phyloP scores from a whole-genome alignment of 1,140 invertebrate species.

The Colletes latitarsis region DNA sequence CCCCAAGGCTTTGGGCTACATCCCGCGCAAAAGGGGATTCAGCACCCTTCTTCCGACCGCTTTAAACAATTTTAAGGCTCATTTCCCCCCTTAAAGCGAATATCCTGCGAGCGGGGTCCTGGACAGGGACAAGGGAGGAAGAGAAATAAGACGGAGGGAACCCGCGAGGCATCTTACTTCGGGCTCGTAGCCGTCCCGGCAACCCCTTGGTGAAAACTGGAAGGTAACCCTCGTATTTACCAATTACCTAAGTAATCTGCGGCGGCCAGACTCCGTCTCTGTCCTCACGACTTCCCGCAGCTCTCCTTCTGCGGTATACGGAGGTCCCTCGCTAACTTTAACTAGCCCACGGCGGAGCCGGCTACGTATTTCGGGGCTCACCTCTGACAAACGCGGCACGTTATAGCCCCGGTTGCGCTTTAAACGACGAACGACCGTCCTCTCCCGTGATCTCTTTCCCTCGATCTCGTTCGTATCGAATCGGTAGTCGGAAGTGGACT shows the following conservation, averaged over 20 bases:
- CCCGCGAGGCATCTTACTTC: constrained; percentile 67
- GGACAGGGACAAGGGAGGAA: constrained; percentile 23
- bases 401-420: constrained; percentile 36
- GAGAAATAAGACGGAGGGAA: constrained; percentile 25
- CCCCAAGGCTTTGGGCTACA: constrained; percentile 55
- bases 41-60: constrained; percentile 75
- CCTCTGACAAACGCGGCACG: constrained; percentile 64
- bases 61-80: constrained; percentile 83
- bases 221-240: constrained; percentile 80
- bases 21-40: constrained; percentile 53
- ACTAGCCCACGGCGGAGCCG: constrained; percentile 63
- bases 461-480: too few species aligned
- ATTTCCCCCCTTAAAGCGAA: constrained; percentile 81
- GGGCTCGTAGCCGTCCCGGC: constrained; percentile 55
- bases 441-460: neutral
- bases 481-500: too few species aligned
- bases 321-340: constrained; percentile 45
- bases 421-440: constrained; percentile 53
- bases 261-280: constrained; percentile 70
- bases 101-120: constrained; percentile 66
- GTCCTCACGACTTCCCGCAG: constrained; percentile 68
- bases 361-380: constrained; percentile 12
- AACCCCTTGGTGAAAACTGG: constrained; percentile 72
- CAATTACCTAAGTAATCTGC: constrained; percentile 82
- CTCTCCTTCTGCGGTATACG: constrained; percentile 59